Conservation (phyloP, 1,140 invertebrate genomes). For the Pogonus chalceus region DNA sequence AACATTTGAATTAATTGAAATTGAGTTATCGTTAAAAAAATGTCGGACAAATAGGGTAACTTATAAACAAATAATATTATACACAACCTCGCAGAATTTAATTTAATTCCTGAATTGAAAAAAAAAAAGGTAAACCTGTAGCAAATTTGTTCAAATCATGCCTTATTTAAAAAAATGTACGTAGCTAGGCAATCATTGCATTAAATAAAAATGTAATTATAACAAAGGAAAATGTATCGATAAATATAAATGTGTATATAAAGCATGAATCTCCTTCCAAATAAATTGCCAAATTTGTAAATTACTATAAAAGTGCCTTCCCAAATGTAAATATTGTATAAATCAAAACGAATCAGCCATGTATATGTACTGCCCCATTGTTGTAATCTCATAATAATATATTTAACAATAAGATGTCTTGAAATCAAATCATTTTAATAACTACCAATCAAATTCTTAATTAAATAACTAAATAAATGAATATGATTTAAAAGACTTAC, state of each 20-base stretch:
- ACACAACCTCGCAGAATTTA: neutral
- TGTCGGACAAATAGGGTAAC: slow-evolving; percentile 31
- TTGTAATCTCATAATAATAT: neutral
- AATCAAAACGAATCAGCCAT: slow-evolving; percentile 3
- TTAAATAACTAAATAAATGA: neutral
- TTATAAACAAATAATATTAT: slow-evolving; percentile 11
- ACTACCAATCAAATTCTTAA: too few species aligned
- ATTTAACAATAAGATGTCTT: neutral
- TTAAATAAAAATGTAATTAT: neutral
- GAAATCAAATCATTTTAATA: neutral
- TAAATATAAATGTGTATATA: neutral
- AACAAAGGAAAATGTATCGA: too few species aligned
- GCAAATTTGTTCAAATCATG: slow-evolving; percentile 2
- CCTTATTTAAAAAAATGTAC: neutral
- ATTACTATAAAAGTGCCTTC: slow-evolving; percentile 2
- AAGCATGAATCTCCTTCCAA: neutral
- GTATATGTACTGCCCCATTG: slow-evolving; percentile 6
- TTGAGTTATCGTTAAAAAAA: too few species aligned
- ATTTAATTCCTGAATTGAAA: neutral
- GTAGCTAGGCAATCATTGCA: slow-evolving; percentile 2
- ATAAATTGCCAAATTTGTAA: neutral
- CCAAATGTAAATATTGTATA: neutral
- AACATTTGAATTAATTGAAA: too few species aligned
- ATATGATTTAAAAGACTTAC: too few species aligned
- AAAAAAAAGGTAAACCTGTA: too few species aligned